phyloP scores from a whole-genome alignment of 2,113 vertebrate species.

The Pelmatolapia mariae region DNA sequence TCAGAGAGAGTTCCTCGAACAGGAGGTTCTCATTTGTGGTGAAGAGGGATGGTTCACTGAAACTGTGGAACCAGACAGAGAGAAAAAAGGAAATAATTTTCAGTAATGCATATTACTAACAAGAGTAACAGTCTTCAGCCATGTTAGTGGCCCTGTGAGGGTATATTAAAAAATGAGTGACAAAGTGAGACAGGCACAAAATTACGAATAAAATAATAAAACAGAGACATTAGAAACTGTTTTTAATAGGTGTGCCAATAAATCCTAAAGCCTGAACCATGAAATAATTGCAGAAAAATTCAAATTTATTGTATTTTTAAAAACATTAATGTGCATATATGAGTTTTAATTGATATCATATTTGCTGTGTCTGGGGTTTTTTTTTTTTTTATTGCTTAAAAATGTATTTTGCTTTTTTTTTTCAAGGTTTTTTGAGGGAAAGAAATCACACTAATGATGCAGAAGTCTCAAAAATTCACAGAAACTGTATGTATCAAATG shows the following conservation, averaged over 20 bases:
- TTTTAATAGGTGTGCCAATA: neutral
- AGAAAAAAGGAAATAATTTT: neutral
- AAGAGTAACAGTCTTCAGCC: neutral
- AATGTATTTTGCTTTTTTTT: neutral
- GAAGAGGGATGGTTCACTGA: constrained; percentile 56
- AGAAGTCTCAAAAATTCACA: neutral
- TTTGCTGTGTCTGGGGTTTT: neutral
- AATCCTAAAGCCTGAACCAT: neutral
- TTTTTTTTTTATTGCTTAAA: neutral
- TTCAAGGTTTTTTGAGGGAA: neutral
- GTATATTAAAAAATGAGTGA: neutral
- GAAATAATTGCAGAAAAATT: neutral
- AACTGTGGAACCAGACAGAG: neutral
- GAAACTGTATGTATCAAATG: neutral
- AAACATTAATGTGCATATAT: neutral
- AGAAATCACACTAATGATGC: neutral
- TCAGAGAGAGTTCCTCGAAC: constrained; percentile 2
- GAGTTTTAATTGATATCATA: neutral
- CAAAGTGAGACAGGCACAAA: neutral
- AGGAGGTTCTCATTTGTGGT: constrained; percentile 1
- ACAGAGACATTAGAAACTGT: neutral
- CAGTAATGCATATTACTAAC: neutral
- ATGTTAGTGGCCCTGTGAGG: neutral
- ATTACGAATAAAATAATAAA: neutral
- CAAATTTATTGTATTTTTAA: neutral